phyloP scores from a whole-genome alignment of 2,113 vertebrate genomes.

The Erythrocercus mccallii region DNA sequence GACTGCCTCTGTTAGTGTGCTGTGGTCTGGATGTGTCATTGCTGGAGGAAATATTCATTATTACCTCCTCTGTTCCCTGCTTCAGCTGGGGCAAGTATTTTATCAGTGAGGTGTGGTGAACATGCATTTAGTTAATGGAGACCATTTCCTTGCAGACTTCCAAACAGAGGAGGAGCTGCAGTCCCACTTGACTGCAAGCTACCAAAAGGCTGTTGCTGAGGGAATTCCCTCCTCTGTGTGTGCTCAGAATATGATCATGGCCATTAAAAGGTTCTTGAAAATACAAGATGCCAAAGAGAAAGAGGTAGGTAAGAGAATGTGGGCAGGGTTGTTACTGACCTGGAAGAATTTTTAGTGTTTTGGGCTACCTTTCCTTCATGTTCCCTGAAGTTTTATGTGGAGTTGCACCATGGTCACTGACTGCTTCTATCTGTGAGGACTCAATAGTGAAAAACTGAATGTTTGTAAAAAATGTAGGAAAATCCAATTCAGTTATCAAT shows the following conservation, averaged over 20 bases:
- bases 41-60: neutral
- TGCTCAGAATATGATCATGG: slow-evolving; percentile 74
- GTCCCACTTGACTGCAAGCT: slow-evolving; percentile 74
- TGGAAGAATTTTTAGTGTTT: neutral
- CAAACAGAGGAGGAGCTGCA: slow-evolving; percentile 82
- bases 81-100: neutral
- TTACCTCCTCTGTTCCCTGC: neutral
- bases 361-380: neutral
- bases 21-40: neutral
- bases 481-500: neutral
- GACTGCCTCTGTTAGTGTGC: neutral
- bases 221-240: slow-evolving; percentile 51
- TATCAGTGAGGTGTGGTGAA: neutral
- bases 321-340: neutral
- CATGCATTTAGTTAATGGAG: neutral
- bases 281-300: slow-evolving; percentile 54
- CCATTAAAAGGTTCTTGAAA: slow-evolving; percentile 77
- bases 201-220: slow-evolving; percentile 76
- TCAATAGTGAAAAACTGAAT: neutral
- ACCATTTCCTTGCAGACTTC: slow-evolving; percentile 72
- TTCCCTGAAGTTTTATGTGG: neutral
- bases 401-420: neutral
- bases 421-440: neutral
- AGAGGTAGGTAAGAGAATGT: slow-evolving; percentile 65
- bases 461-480: neutral